Percentiles rank a stretch among this genome's conserved stretches.
Conservation (phyloP, 2,113 vertebrate genomes). For the Girardinichthys multiradiatus region DNA sequence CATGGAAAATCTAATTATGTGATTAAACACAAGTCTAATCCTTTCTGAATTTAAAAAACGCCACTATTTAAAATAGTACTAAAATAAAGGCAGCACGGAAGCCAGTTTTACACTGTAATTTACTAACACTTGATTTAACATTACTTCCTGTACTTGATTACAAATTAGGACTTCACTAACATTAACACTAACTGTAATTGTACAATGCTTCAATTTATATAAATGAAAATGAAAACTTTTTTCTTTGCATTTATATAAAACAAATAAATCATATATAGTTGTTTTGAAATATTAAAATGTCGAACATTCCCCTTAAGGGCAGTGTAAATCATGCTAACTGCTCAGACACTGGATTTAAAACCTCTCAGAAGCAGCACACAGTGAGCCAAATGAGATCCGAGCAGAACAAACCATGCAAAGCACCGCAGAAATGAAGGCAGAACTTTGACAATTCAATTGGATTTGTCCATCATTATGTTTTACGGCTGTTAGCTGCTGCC, state of each 20-base stretch:
- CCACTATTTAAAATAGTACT: too few relatives aligned
- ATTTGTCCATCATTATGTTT: too few relatives aligned
- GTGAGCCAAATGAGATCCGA: neutral
- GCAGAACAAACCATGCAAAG: neutral
- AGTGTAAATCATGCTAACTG: neutral
- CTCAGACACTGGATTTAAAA: too few relatives aligned
- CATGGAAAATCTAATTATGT: neutral
- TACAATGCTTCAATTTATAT: too few relatives aligned
- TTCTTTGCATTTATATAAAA: too few relatives aligned
- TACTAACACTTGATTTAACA: too few relatives aligned
- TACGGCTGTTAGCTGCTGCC: neutral
- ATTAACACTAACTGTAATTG: too few relatives aligned
- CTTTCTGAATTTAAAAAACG: neutral
- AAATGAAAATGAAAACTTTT: too few relatives aligned
- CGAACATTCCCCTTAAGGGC: neutral
- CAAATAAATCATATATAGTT: neutral
- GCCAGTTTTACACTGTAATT: neutral
- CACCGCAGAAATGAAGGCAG: neutral
- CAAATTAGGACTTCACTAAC: too few relatives aligned
- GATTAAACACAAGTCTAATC: neutral
- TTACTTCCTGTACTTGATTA: neutral
- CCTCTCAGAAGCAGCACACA: too few relatives aligned
- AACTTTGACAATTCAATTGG: neutral
- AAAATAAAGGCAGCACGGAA: neutral
- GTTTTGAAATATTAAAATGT: neutral